phyloP scores from a whole-genome alignment of 2,113 vertebrate species.

The Haplochromis vanheusdeni region DNA sequence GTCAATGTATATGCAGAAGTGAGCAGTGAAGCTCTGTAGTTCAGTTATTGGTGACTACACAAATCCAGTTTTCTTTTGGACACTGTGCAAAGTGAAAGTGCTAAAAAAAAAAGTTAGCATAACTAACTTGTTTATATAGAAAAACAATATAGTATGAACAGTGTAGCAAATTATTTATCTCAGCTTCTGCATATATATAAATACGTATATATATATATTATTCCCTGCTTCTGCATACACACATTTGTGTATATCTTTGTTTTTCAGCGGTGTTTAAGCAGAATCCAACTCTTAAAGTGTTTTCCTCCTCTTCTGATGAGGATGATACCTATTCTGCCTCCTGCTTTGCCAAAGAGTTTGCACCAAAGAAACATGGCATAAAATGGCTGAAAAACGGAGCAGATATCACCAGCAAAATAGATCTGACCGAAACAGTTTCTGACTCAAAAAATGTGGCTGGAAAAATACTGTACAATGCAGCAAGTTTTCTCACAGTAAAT shows the following conservation, averaged over 20 bases:
- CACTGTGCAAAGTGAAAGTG: background rate
- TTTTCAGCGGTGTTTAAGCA: background rate
- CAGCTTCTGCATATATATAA: background rate
- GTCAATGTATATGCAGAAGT: background rate
- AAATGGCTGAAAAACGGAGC: background rate
- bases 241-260: background rate
- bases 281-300: slow-evolving; percentile 22
- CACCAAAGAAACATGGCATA: background rate
- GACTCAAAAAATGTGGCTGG: rapidly evolving
- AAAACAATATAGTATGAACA: rapidly evolving
- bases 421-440: background rate
- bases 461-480: background rate
- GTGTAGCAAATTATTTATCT: background rate
- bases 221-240: background rate
- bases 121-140: background rate
- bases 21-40: rapidly evolving
- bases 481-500: slow-evolving; percentile 34
- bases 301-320: background rate
- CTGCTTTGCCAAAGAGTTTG: slow-evolving; percentile 65
- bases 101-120: background rate
- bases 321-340: slow-evolving; percentile 12
- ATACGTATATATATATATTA: background rate
- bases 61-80: rapidly evolving
- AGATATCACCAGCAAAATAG: background rate
- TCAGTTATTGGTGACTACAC: rapidly evolving